Evolutionary conservation across 2,797 vertebrate genomes (phyloP).

Genomic region (Odontamblyopus lacepedii): DNA sequence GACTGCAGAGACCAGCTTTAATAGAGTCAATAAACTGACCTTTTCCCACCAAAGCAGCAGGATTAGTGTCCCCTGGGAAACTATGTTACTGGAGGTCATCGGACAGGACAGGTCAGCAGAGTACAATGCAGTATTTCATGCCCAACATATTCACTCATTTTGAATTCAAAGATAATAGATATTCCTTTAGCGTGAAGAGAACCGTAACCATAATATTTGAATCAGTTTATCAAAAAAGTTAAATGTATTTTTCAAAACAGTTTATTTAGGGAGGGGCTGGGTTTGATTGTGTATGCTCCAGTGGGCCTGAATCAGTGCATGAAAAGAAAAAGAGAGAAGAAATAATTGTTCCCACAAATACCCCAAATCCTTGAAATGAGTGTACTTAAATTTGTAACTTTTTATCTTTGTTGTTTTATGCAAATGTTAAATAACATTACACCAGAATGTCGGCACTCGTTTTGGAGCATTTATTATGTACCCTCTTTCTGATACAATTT

Average conservation of each 20-base stretch:
- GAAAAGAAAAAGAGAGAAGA: too few species aligned
- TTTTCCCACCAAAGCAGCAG: constrained; percentile 48
- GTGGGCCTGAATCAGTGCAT: too few species aligned
- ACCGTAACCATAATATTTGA: background rate
- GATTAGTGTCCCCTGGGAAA: constrained; percentile 41
- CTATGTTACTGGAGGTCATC: constrained; percentile 24
- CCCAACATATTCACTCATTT: constrained; percentile 16
- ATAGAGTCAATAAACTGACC: constrained; percentile 65
- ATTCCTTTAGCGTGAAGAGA: background rate
- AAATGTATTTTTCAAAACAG: too few species aligned
- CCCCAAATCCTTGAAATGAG: too few species aligned
- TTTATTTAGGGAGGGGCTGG: too few species aligned
- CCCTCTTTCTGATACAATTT: background rate
- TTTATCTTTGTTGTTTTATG: too few species aligned
- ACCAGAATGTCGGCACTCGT: too few species aligned
- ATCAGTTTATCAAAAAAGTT: background rate
- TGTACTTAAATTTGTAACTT: too few species aligned
- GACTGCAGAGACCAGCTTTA: constrained; percentile 48
- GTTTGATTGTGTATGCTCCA: too few species aligned
- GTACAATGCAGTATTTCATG: constrained; percentile 24
- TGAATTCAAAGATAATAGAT: background rate
- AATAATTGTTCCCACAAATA: too few species aligned
- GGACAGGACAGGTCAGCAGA: constrained; percentile 38
- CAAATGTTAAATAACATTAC: too few species aligned
- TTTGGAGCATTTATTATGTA: too few species aligned